Evolutionary conservation across 2,113 vertebrate genomes (phyloP).

Genomic region (Crotalus viridis): DNA sequence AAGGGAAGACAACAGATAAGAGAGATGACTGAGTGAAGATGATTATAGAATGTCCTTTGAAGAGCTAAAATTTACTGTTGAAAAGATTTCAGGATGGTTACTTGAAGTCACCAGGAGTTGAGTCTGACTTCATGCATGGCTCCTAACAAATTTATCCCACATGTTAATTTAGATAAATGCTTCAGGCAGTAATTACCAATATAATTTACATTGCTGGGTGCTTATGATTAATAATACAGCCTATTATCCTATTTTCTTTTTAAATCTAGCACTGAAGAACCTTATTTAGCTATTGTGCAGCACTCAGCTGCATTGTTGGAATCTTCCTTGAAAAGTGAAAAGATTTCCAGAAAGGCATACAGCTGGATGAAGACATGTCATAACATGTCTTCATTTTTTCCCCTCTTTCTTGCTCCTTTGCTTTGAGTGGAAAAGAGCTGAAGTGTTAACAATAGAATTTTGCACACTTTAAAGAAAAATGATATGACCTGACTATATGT

Average conservation of each 20-base stretch:
- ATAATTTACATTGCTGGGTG: not conserved
- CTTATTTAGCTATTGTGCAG: not conserved
- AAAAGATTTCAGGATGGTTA: not conserved
- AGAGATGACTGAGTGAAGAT: not conserved
- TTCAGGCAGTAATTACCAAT: not conserved
- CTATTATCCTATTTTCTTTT: not conserved
- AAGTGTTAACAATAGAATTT: slow-evolving; percentile 41
- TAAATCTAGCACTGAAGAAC: not conserved
- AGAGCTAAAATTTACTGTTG: not conserved
- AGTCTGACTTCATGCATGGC: not conserved
- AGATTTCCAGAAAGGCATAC: not conserved
- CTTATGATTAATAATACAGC: not conserved
- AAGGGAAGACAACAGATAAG: not conserved
- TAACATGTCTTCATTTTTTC: slow-evolving; percentile 29
- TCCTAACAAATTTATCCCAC: not conserved
- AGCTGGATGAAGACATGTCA: not conserved
- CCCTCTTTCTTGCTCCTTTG: slow-evolving; percentile 35
- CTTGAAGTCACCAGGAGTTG: not conserved
- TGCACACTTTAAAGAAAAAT: slow-evolving; percentile 38
- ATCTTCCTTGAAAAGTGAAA: not conserved
- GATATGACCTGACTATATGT: slow-evolving; percentile 20
- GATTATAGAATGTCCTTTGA: not conserved
- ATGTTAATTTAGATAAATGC: not conserved
- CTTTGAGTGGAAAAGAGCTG: slow-evolving; percentile 37
- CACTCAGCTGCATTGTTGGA: not conserved